Evolutionary conservation across 2,888 invertebrate species (phyloP), one percentile per base, ranked within the genome.

Genomic region (Drosophila borealis): DNA sequence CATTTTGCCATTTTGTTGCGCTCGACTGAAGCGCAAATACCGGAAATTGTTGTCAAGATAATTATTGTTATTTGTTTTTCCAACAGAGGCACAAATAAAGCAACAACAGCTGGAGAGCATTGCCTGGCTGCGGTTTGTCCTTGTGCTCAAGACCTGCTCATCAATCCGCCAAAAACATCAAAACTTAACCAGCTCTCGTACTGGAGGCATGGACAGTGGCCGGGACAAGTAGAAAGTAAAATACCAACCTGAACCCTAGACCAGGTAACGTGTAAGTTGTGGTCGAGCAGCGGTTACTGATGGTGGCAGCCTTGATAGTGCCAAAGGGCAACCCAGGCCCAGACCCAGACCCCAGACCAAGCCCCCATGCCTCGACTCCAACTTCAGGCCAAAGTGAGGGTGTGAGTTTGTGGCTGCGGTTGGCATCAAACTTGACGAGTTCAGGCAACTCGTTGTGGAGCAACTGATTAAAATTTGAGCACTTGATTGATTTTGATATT

Each of bases 11-110:
- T 70, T 75, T 82, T 70, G 83, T 78, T 88, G 78, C 83, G 90
- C 91, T 90, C 80, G 90, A 91, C 89, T 91, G 89, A 86, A 86
- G 89, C 84, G 89, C 90, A 89, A 90, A 91, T 90, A 82, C 91
- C 92, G 91, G 91, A 91, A 92, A 91, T 91, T 91, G 91, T 91
- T 91, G 92, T 92, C 92, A 92, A 91, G 91, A 91, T 91, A 91
- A 92, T 92, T 91, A 91, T 91, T 90, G 89, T 91, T 91, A 91
- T 90, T 91, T 91, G 90, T 89, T 90, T 90, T 88, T 65, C 70
- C 71, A 78, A 73, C 75, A 63, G 46, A 66, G 64, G 64, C 75
- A 62, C 67, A 81, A 75, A 72, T 66, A 70, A 67, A 56, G 55
- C 54, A 60, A 39, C 19, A 60, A 44, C 39, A 48, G 33, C 36